Evolutionary conservation across 2,113 vertebrate genomes (phyloP).

Genomic region (Peromyscus polionotus): DNA sequence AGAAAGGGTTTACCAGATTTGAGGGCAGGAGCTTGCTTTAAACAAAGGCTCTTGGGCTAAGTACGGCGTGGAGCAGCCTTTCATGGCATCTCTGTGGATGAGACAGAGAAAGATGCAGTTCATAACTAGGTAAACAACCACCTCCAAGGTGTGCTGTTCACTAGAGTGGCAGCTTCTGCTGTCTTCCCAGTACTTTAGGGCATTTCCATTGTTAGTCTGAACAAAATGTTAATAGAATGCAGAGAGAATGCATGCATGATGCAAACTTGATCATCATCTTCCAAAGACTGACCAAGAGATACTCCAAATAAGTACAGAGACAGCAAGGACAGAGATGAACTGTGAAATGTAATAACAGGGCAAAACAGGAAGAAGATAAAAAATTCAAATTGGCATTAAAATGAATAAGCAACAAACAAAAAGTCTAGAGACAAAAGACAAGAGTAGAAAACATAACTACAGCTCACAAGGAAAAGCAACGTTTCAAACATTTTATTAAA

Average conservation of each 20-base stretch:
- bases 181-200: neutral
- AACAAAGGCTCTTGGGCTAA: conserved; percentile 55
- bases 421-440: conserved; percentile 12
- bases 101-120: conserved; percentile 51
- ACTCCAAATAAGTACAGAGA: neutral
- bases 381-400: neutral
- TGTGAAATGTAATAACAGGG: neutral
- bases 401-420: conserved; percentile 21
- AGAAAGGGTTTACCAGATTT: conserved; percentile 36
- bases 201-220: conserved; percentile 11
- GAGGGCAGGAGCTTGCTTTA: conserved; percentile 37
- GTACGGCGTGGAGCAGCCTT: conserved; percentile 26
- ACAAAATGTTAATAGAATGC: neutral
- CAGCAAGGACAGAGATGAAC: neutral
- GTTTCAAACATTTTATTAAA: neutral
- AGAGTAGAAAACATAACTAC: neutral
- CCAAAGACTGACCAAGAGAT: conserved; percentile 33
- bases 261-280: neutral
- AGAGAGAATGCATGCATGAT: neutral
- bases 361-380: conserved; percentile 4
- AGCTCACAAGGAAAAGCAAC: neutral
- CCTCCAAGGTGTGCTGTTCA: neutral
- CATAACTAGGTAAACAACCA: neutral
- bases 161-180: neutral
- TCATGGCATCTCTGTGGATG: conserved; percentile 30